Percentiles rank a stretch among this genome's conserved stretches.
phyloP scores from a whole-genome alignment of 64 coral and sea anemone genomes.

The Pocillopora damicornis region DNA sequence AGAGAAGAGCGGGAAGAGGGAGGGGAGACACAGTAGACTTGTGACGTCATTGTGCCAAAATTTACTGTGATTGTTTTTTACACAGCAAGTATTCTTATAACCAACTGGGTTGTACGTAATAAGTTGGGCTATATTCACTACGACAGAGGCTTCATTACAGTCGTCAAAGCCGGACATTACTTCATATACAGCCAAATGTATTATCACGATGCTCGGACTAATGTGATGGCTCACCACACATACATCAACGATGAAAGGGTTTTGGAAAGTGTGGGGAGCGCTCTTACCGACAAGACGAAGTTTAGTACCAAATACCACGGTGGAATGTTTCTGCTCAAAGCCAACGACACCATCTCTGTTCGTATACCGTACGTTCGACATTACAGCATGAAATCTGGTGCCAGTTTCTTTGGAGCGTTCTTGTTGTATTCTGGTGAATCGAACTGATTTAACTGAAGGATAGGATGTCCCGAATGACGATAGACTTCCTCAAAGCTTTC shows the following conservation, averaged over 20 bases:
- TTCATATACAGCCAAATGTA: constrained; percentile 89
- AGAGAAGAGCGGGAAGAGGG: background rate
- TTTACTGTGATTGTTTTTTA: constrained; percentile 1
- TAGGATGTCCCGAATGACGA: background rate
- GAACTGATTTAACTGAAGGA: background rate
- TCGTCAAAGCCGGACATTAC: constrained; percentile 47
- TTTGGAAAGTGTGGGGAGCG: constrained; percentile 63
- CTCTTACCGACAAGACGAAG: background rate
- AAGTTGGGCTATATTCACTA: constrained; percentile 50
- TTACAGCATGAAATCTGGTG: constrained; percentile 34
- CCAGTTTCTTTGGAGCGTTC: constrained; percentile 64
- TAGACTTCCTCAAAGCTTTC: no score
- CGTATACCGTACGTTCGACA: constrained; percentile 34
- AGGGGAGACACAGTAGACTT: no score
- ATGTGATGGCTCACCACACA: constrained; percentile 57
- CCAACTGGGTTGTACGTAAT: constrained; percentile 33
- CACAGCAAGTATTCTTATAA: constrained; percentile 18
- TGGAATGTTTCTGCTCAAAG: constrained; percentile 56
- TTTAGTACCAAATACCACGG: constrained; percentile 77
- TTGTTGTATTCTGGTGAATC: background rate
- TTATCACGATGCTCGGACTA: constrained; percentile 49
- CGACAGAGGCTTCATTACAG: constrained; percentile 39
- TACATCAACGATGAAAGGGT: constrained; percentile 61
- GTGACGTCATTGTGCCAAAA: background rate
- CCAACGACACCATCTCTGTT: constrained; percentile 57